Evolutionary conservation across 2,113 vertebrate species (phyloP).

Genomic region (Tupaia chinensis): DNA sequence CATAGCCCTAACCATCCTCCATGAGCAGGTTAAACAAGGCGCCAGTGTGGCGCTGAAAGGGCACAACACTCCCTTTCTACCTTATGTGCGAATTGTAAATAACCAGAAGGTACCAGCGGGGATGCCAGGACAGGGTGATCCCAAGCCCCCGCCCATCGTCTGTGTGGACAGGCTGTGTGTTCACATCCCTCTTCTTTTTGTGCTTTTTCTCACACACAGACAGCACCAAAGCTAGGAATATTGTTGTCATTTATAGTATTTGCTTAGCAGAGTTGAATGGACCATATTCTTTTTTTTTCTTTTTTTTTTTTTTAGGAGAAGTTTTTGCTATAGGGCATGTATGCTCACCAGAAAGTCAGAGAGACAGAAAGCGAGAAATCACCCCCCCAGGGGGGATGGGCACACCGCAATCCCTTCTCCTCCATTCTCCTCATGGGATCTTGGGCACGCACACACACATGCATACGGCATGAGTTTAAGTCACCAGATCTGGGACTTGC

Average conservation of each 20-base stretch:
- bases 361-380: no score
- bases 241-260: neutral
- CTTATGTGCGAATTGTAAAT: neutral
- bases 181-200: rapidly evolving
- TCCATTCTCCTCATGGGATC: no score
- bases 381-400: no score
- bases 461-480: no score
- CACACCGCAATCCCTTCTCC: no score
- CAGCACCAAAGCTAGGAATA: neutral
- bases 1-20: neutral
- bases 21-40: no score
- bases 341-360: no score
- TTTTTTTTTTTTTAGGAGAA: no score
- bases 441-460: no score
- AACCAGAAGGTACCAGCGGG: no score
- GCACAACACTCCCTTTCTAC: rapidly evolving
- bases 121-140: rapidly evolving
- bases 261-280: neutral
- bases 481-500: no score
- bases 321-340: no score
- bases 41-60: neutral
- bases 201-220: neutral
- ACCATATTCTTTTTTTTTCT: neutral
- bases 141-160: neutral
- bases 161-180: rapidly evolving